A percentile compares a stretch with the other conserved stretches of the same genome.
Evolutionary conservation across 2,797 vertebrate genomes (phyloP).

Genomic region (Scarus forsteni): DNA sequence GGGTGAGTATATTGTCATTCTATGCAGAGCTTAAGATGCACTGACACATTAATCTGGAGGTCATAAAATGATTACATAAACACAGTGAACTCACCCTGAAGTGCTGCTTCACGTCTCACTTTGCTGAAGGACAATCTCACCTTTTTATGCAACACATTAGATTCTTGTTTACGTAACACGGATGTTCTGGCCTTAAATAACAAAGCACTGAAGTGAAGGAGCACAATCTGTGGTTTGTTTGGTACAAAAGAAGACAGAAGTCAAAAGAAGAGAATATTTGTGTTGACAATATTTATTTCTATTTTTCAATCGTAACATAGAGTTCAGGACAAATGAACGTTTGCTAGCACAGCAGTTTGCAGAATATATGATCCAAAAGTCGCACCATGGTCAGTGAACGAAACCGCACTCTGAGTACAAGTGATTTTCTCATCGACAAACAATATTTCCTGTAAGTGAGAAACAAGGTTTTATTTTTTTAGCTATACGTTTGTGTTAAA

Average conservation of each 20-base stretch:
- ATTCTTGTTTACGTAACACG: slow-evolving; percentile 17
- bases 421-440: slow-evolving; percentile 55
- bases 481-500: slow-evolving; percentile 30
- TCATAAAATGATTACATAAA: slow-evolving; percentile 27
- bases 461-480: slow-evolving; percentile 38
- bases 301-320: slow-evolving; percentile 81
- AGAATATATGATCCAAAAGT: slow-evolving; percentile 61
- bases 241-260: neutral
- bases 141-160: slow-evolving; percentile 34
- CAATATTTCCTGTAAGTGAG: slow-evolving; percentile 38
- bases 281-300: slow-evolving; percentile 86
- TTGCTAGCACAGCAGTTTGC: slow-evolving; percentile 70
- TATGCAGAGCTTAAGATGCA: no score
- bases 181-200: neutral
- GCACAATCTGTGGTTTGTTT: no score
- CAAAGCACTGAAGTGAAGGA: neutral
- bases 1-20: no score
- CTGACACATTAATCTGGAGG: no score
- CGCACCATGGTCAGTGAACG: slow-evolving; percentile 56
- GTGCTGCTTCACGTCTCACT: slow-evolving; percentile 28
- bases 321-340: slow-evolving; percentile 77
- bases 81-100: slow-evolving; percentile 2
- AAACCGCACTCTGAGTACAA: slow-evolving; percentile 47
- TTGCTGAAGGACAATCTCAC: slow-evolving; percentile 17
- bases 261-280: slow-evolving; percentile 19